Evolutionary conservation across 2,888 invertebrate genomes (phyloP), one percentile per base, ranked within the genome.

Genomic region (Thumatha senex): DNA sequence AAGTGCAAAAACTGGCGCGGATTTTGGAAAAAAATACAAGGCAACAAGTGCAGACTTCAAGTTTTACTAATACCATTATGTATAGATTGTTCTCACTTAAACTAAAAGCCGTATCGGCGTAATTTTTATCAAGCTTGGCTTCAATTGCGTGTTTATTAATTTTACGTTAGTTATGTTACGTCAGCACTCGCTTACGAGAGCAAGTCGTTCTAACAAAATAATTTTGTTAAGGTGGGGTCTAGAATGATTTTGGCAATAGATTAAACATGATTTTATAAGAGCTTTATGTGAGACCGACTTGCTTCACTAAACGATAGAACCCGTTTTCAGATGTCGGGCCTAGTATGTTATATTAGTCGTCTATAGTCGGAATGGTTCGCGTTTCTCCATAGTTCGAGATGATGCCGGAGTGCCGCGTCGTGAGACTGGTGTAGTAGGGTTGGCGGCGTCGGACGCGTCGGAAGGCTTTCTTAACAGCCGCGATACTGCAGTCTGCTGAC

Each of bases 281-380:
- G 60, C 66, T 45, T 63, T 62, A 58, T 52, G 63, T 73, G 73
- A 76, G 74, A 82, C 75, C 80, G 80, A 74, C 78, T 82, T 60
- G 70, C 78, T 75, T 61, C 46, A 57, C 74, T 64, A 66, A 76
- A 70, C 59, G 67, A 49, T 53, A 34, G 47, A 62, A 49, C 53
- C 62, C 62, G 41, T 58, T 65, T 51, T 54, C 51, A 60, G 61
- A 50, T 54, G 35, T 47, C 29, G 38, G 46, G 51, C 47, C 56
- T 57, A 14, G 56, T 46, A 38, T 54, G 38, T 55, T 4, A 59
- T 29, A 52, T 55, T 53, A 63, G 65, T 80, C 84, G 80, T 89
- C 90, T 94, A 96, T 63, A 95, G 93, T 89, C 95, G 93, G 92
- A 95, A 95, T 70, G 95, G 95, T 90, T 95, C 95, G 75, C 94